phyloP scores from a whole-genome alignment of 1,140 invertebrate genomes.

The Drosophila trapezifrons region DNA sequence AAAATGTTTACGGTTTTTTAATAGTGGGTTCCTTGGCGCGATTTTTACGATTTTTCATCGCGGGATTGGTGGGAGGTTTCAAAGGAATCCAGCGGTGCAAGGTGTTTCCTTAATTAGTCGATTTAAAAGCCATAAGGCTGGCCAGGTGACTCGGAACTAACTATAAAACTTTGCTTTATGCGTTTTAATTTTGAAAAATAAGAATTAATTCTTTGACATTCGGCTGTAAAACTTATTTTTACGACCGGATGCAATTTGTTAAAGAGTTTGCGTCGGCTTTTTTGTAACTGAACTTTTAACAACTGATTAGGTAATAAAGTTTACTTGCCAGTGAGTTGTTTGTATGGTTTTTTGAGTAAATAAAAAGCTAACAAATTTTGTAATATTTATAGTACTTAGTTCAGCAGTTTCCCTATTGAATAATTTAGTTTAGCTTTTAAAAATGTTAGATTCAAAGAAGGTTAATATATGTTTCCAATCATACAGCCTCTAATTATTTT shows the following conservation, averaged over 20 bases:
- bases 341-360: constrained; percentile 11
- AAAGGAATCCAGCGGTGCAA: constrained; percentile 9
- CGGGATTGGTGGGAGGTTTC: background rate
- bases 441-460: background rate
- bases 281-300: background rate
- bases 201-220: constrained; percentile 43
- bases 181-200: constrained; percentile 56
- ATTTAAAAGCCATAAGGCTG: constrained; percentile 60
- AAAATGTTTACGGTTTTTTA: constrained; percentile 64
- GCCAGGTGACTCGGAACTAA: constrained; percentile 17
- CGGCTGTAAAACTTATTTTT: constrained; percentile 55
- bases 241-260: constrained; percentile 49
- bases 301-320: background rate
- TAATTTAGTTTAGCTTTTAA: background rate
- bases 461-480: background rate
- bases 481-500: background rate
- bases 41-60: constrained; percentile 56
- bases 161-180: constrained; percentile 41
- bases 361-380: background rate
- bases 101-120: constrained; percentile 67
- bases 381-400: background rate
- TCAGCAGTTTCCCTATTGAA: background rate
- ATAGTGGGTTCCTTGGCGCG: constrained; percentile 62
- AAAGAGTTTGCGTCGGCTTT: background rate
- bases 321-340: background rate